These are phyloP conservation scores for Dinothrombium tinctorium DNA, from an alignment of 1,140 invertebrate genomes.

Conservation along the genomic window DNA sequence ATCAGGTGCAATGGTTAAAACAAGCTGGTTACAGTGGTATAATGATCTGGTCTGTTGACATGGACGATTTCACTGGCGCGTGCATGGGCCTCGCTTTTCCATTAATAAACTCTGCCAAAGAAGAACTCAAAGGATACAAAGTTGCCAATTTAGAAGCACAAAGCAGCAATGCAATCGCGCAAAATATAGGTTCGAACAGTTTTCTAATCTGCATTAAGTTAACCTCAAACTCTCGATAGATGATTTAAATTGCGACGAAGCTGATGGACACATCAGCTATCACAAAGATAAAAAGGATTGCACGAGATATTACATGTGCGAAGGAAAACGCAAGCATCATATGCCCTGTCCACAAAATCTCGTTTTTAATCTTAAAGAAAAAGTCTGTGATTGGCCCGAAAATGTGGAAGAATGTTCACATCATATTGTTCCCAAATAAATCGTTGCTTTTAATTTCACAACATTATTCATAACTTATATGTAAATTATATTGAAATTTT, in stretches of 20 bases:
- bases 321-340: slow-evolving; percentile 63
- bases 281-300: slow-evolving; percentile 71
- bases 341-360: slow-evolving; percentile 88
- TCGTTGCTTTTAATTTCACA: neutral
- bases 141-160: slow-evolving; percentile 52
- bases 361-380: slow-evolving; percentile 75
- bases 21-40: slow-evolving; percentile 80
- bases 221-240: slow-evolving; percentile 19
- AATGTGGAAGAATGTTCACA: slow-evolving; percentile 56
- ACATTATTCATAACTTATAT: no score
- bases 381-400: slow-evolving; percentile 86
- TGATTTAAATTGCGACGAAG: slow-evolving; percentile 66
- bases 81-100: slow-evolving; percentile 80
- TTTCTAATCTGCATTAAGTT: no score
- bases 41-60: slow-evolving; percentile 90
- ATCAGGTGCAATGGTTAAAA: slow-evolving; percentile 76
- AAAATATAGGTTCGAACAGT: slow-evolving; percentile 7
- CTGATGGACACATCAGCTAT: slow-evolving; percentile 78
- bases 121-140: slow-evolving; percentile 54
- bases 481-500: no score
- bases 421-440: neutral
- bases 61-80: slow-evolving; percentile 74
- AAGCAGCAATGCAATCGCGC: slow-evolving; percentile 6
- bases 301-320: slow-evolving; percentile 83
- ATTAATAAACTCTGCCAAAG: slow-evolving; percentile 57